Percentiles rank a stretch among this genome's conserved stretches.
These are phyloP conservation scores for Penaeus indicus DNA, from an alignment of 1,140 invertebrate species.

Conservation along the genomic window DNA sequence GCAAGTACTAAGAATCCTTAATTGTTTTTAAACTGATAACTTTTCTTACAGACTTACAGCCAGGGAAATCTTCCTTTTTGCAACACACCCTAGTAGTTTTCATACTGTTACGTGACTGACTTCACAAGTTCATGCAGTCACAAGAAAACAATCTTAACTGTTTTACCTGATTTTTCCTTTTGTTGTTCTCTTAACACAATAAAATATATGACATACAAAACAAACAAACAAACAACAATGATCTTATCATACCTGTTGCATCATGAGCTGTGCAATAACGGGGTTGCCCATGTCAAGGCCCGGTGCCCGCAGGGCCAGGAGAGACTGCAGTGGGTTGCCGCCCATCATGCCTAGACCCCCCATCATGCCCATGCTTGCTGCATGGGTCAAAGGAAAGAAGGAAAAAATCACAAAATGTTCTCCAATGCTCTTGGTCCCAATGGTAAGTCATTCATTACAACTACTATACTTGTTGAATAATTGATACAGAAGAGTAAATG, in stretches of 20 bases:
- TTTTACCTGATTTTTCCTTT: too few species aligned
- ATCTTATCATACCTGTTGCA: conserved; percentile 61
- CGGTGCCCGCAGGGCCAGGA: conserved; percentile 47
- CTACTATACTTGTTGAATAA: too few species aligned
- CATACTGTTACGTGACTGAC: too few species aligned
- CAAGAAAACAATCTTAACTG: too few species aligned
- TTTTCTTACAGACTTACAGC: too few species aligned
- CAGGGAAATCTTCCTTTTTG: too few species aligned
- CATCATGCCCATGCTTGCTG: conserved; percentile 63
- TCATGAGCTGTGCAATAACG: conserved; percentile 64
- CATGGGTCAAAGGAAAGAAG: background rate
- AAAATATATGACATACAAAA: background rate
- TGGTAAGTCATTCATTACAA: too few species aligned
- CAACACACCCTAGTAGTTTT: too few species aligned
- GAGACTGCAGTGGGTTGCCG: conserved; percentile 55
- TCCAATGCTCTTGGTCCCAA: background rate
- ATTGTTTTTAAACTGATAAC: too few species aligned
- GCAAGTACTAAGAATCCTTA: too few species aligned
- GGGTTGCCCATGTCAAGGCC: conserved; percentile 65
- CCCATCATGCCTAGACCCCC: conserved; percentile 56
- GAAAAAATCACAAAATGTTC: background rate
- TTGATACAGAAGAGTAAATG: too few species aligned
- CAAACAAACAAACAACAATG: background rate
- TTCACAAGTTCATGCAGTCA: too few species aligned
- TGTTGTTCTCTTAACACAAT: background rate